Conservation (phyloP, 2,888 invertebrate species). For the Galeruca laticollis region DNA sequence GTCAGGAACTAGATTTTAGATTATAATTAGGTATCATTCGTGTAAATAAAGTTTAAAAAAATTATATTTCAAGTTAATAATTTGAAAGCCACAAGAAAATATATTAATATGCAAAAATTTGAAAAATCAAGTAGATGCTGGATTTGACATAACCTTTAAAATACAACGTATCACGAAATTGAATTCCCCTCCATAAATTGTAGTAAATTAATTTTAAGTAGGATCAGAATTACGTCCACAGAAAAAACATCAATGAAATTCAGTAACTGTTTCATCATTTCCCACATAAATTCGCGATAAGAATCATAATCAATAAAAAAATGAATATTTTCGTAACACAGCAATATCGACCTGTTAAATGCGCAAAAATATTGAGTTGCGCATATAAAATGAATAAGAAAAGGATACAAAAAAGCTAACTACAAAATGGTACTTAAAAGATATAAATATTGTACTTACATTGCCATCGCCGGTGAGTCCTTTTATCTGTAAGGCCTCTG, state of each 20-base stretch:
- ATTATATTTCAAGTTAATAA: no score
- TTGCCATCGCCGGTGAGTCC: conserved; percentile 64
- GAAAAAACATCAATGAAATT: conserved; percentile 36
- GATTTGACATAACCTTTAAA: no score
- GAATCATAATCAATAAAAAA: background rate
- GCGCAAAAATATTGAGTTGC: conserved; percentile 6
- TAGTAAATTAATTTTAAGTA: background rate
- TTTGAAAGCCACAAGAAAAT: no score
- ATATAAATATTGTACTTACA: conserved; percentile 58
- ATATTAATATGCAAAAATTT: no score
- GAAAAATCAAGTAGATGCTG: no score
- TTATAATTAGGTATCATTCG: no score
- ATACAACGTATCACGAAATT: no score
- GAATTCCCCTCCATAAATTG: no score
- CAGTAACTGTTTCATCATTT: conserved; percentile 42
- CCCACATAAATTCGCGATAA: background rate
- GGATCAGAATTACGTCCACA: conserved; percentile 44
- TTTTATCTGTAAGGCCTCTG: conserved; percentile 66
- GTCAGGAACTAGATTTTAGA: no score
- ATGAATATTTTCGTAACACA: background rate
- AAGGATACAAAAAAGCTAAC: conserved; percentile 14
- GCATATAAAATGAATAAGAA: background rate
- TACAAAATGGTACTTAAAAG: background rate
- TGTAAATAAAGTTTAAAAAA: no score
- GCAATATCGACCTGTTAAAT: background rate